Conservation (phyloP, 1,140 invertebrate genomes). For the Plodia interpunctella region DNA sequence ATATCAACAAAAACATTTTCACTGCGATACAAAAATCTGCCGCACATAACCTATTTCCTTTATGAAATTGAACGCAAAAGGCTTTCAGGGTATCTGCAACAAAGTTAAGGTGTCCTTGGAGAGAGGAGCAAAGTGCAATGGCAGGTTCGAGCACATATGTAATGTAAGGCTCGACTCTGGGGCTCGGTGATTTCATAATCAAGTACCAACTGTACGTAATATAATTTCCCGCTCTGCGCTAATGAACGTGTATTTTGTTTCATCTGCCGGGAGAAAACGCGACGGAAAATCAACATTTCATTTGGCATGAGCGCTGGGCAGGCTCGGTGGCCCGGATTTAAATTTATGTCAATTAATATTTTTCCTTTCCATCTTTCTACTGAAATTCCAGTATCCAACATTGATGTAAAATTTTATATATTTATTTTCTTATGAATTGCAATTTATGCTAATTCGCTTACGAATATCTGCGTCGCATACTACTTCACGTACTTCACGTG, state of each 20-base stretch:
- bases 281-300: constrained; percentile 65
- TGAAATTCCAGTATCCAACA: not conserved
- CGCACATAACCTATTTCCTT: not conserved
- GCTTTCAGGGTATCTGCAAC: not conserved
- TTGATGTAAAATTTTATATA: no score
- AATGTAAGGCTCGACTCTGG: constrained; percentile 19
- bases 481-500: no score
- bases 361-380: not conserved
- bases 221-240: constrained; percentile 56
- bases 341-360: constrained; percentile 22
- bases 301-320: constrained; percentile 34
- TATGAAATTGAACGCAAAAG: not conserved
- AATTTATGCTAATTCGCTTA: no score
- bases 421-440: no score
- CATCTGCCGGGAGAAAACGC: constrained; percentile 48
- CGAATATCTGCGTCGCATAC: no score
- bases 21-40: not conserved
- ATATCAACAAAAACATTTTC: no score
- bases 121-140: constrained; percentile 3
- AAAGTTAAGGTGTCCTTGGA: constrained; percentile 2
- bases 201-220: constrained; percentile 49
- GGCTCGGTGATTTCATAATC: constrained; percentile 52
- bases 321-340: constrained; percentile 30
- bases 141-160: constrained; percentile 4
- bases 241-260: constrained; percentile 70